A percentile compares a stretch with the other conserved stretches of the same genome.
Evolutionary conservation across 2,797 vertebrate species (phyloP).

Genomic region (Anabacerthia variegaticeps): DNA sequence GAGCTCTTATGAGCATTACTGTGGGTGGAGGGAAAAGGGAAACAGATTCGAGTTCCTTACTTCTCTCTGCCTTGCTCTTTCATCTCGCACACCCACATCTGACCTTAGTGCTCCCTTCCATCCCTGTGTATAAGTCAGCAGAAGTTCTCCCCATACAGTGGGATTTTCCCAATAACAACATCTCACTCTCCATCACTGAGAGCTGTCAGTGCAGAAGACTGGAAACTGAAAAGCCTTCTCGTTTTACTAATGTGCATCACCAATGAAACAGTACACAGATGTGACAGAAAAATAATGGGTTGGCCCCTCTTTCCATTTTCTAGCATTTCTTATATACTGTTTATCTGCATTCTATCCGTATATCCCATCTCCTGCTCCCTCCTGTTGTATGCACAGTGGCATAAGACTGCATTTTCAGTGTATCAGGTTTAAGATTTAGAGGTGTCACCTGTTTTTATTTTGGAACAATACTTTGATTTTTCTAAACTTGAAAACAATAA

Average conservation of each 20-base stretch:
- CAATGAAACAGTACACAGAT: neutral
- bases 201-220: neutral
- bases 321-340: neutral
- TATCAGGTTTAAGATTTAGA: neutral
- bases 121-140: neutral
- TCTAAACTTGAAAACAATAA: conserved; percentile 7
- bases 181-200: neutral
- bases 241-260: neutral
- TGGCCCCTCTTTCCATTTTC: neutral
- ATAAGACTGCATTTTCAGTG: neutral
- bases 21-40: neutral
- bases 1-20: neutral
- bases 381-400: neutral
- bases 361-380: neutral
- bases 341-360: neutral
- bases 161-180: neutral
- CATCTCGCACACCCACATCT: neutral
- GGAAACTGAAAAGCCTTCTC: neutral
- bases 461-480: neutral
- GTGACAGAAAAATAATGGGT: neutral
- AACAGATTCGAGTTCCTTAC: neutral
- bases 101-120: neutral
- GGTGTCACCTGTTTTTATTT: neutral
- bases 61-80: neutral
- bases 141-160: neutral